Conservation (phyloP, 2,113 vertebrate species). For the Bettongia penicillata region DNA sequence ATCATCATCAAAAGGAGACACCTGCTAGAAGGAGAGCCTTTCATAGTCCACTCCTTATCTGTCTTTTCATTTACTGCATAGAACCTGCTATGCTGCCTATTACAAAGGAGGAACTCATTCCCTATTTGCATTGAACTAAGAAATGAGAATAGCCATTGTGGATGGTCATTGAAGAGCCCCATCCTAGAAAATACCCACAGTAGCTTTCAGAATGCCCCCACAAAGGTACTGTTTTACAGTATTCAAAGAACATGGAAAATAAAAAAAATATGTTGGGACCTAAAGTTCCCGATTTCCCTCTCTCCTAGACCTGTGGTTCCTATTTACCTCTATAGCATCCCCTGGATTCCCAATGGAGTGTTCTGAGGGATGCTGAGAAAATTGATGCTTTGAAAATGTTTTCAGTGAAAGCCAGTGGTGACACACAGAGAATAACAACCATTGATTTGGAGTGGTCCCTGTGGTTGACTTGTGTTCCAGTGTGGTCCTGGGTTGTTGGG, state of each 20-base stretch:
- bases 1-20: neutral
- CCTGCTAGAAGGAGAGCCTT: neutral
- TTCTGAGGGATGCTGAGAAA: conserved; percentile 70
- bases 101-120: neutral
- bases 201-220: neutral
- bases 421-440: neutral
- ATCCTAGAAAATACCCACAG: neutral
- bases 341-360: conserved; percentile 13
- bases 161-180: neutral
- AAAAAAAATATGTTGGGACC: neutral
- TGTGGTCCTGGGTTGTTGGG: neutral
- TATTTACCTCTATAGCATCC: neutral
- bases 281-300: neutral
- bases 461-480: neutral
- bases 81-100: neutral
- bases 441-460: neutral
- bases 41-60: neutral
- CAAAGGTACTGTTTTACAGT: neutral
- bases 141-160: neutral
- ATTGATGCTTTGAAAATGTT: conserved; percentile 67
- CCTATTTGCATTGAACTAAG: neutral
- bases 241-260: neutral
- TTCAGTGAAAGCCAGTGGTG: conserved; percentile 64
- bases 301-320: neutral
- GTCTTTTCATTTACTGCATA: neutral